Base-by-base conservation (phyloP, 2,797 vertebrate genomes). In the Ispidina picta region DNA sequence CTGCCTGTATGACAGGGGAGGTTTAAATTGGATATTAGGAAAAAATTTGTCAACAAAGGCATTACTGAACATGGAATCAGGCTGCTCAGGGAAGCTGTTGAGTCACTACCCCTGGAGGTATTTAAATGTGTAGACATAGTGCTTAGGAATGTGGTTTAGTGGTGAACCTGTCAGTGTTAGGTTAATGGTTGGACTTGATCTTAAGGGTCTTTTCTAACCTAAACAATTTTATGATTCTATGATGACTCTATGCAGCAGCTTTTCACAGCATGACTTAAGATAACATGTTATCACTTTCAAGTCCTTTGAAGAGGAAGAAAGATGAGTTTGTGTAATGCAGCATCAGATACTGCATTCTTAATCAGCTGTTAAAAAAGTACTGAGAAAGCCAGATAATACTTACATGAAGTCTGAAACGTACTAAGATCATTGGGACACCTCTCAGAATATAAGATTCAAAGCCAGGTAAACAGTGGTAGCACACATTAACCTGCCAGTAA, bases 101-200 rank as follows among this genome's bases (percentile, higher is more conserved):
- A 49, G 48, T 49, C 48, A 49, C 23, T 49, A 49, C 12, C 23
- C 23, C 48, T 49, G 48, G 23, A 49, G 14, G 5, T 49, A 49
- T 48, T 25, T 48, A 62, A 56, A 65, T 0, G 1, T 6, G 10
- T 9, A 44, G 20, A 48, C 4, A 1, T 6, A 12, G 10, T 4
- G 2, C 8, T 43, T 35, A 37, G 15, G 22, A 7, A 19, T 17
- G 7, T 8, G 10, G 41, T 37, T 51, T 46, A 19, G 15, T 11
- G 14, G 26, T 66, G 48, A 15, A 25, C 23, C 21, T 49, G 13
- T 8, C 14, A 49, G 48, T 25, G 23, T 49, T 49, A 49, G 48
- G 23, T 49, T 49, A 49, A 49, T 25, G 48, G 23, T 15, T 25
- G 48, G 23, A 49, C 48, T 15, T 49, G 48, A 49, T 49, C 48